These are phyloP conservation scores for Rhadinocentrus ornatus DNA, from an alignment of 2,797 vertebrate genomes.

Conservation along the genomic window DNA sequence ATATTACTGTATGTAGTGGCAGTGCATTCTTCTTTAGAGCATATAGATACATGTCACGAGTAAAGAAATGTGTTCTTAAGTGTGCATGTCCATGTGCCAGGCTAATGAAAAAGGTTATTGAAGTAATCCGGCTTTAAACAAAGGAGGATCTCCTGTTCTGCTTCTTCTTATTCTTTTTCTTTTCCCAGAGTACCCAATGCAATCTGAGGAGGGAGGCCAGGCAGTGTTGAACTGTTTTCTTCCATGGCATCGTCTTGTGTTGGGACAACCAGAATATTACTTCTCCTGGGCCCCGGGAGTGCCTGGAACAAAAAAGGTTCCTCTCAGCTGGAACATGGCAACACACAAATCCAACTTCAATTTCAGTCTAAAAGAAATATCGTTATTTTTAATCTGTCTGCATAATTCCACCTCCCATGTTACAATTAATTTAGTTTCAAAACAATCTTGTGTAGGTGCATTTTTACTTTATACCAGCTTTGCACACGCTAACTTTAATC, in stretches of 20 bases:
- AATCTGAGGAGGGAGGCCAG: slow-evolving; percentile 74
- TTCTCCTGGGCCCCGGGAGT: slow-evolving; percentile 69
- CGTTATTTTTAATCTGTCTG: background rate
- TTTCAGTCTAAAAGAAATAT: background rate
- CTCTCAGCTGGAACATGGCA: background rate
- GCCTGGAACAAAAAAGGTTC: slow-evolving; percentile 45
- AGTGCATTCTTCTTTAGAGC: background rate
- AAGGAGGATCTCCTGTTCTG: slow-evolving; percentile 25
- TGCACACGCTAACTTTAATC: slow-evolving; percentile 11
- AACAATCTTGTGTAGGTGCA: background rate
- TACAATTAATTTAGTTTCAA: slow-evolving; percentile 2
- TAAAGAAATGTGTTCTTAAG: slow-evolving; percentile 49
- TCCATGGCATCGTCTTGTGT: slow-evolving; percentile 78
- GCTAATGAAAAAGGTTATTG: slow-evolving; percentile 64
- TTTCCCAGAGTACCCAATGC: slow-evolving; percentile 54
- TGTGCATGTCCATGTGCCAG: slow-evolving; percentile 52
- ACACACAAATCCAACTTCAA: background rate
- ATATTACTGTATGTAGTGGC: background rate
- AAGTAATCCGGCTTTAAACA: slow-evolving; percentile 57
- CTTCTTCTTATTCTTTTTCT: background rate
- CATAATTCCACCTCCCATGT: slow-evolving; percentile 1
- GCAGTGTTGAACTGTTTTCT: slow-evolving; percentile 79
- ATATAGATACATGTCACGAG: slow-evolving; percentile 45
- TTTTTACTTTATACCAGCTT: background rate
- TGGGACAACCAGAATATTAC: slow-evolving; percentile 70